Evolutionary conservation across 2,888 invertebrate genomes (phyloP), one percentile per base, ranked within the genome.

Genomic region (Elmis aenea): DNA sequence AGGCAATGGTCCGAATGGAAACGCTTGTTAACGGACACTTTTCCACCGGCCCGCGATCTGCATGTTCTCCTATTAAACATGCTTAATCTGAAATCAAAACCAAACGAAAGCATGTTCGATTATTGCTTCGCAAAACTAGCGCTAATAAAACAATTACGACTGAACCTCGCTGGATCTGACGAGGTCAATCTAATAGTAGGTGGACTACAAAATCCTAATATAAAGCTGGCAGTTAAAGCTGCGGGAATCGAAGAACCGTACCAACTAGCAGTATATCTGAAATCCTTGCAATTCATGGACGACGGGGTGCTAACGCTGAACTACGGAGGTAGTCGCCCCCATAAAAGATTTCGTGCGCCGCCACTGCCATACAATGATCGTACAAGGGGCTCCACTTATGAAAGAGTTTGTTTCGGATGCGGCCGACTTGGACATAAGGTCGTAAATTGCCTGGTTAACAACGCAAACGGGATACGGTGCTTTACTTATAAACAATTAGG

Each of bases 151-250:
- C n/a, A 21, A 4, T 21, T 21, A 4, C 22, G 10, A 4, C 10
- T 21, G 10, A n/a, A n/a, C 4, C 4, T 21, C n/a, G 20, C 5
- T 8, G 20, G 20, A 18, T 5, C n/a, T 9, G 22, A 21, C 10
- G 9, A 21, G 10, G 22, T 21, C 4, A 21, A 21, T 21, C 10
- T 21, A 21, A 21, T 21, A 9, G 10, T 21, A 10, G 22, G 22
- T n/a, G 22, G n/a, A n/a, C n/a, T n/a, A n/a, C n/a, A n/a, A n/a
- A n/a, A n/a, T n/a, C n/a, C n/a, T n/a, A 11, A 2, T 2, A 2
- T 16, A 15, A 28, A 25, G 8, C 13, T 25, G 4, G 5, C 25
- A 25, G n/a, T 25, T 5, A 25, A 25, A 25, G 25, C 25, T 3
- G 25, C 25, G 3, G 13, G n/a, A 6, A 25, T 25, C 3, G 13